A percentile compares a stretch with the other conserved stretches of the same genome.
Conservation (phyloP, 1,140 invertebrate species). For the Ostrea denselamellosa region DNA sequence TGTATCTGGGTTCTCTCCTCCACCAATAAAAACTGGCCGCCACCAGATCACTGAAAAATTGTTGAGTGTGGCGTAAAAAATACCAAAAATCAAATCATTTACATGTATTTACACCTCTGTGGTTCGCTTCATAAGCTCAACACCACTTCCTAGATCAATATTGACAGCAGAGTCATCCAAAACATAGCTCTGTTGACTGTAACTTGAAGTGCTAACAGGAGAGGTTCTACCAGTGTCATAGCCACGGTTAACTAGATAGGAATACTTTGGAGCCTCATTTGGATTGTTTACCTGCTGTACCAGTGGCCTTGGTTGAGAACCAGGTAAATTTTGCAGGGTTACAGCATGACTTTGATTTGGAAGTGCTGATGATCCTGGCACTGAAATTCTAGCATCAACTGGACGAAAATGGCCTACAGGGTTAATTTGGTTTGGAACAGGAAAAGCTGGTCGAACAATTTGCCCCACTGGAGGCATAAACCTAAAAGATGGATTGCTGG, state of each 20-base stretch:
- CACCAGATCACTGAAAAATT: too few relatives aligned
- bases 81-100: too few relatives aligned
- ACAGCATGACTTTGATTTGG: neutral
- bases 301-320: neutral
- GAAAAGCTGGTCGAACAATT: constrained; percentile 1
- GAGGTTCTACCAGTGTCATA: constrained; percentile 60
- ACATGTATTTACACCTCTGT: constrained; percentile 45
- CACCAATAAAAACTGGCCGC: too few relatives aligned
- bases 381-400: constrained; percentile 44
- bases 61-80: too few relatives aligned
- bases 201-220: constrained; percentile 43
- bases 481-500: neutral
- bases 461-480: constrained; percentile 30
- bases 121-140: constrained; percentile 65
- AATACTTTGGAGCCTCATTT: constrained; percentile 63
- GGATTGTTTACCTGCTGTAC: neutral
- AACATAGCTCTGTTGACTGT: constrained; percentile 48
- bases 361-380: neutral
- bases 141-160: constrained; percentile 54
- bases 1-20: too few relatives aligned
- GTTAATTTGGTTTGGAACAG: constrained; percentile 15
- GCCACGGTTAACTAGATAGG: constrained; percentile 68
- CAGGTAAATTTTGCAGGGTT: neutral
- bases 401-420: constrained; percentile 13
- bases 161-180: constrained; percentile 55